phyloP scores from a whole-genome alignment of 2,888 invertebrate genomes.

The Anoplius nigerrimus region DNA sequence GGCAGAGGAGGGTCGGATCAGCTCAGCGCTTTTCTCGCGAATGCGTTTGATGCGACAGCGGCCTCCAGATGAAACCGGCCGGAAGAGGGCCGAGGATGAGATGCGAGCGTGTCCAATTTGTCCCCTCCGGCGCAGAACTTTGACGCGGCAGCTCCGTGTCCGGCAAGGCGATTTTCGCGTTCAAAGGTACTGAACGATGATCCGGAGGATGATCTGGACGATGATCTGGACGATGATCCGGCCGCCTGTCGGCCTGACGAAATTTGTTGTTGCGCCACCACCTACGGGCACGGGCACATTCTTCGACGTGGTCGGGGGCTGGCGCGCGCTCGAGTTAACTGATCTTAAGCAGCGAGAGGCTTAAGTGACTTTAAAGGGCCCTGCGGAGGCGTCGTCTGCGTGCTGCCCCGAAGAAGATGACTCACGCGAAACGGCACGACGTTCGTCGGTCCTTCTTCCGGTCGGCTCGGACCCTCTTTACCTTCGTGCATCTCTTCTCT shows the following conservation, averaged over 20 bases:
- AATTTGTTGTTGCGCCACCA: neutral
- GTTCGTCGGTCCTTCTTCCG: constrained; percentile 11
- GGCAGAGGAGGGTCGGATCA: too few species aligned
- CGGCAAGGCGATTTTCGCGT: too few species aligned
- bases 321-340: constrained; percentile 24
- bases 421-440: constrained; percentile 18
- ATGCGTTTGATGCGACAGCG: too few species aligned
- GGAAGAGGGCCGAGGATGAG: too few species aligned
- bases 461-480: constrained; percentile 2
- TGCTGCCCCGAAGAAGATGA: constrained; percentile 13
- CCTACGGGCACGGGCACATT: constrained; percentile 11
- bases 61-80: too few species aligned
- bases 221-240: too few species aligned
- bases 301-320: constrained; percentile 37
- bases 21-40: too few species aligned
- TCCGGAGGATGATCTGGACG: too few species aligned
- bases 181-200: too few species aligned
- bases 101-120: too few species aligned
- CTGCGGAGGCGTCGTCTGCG: constrained; percentile 43
- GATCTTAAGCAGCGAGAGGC: constrained; percentile 26
- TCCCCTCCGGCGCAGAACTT: too few species aligned
- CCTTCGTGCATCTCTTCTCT: neutral
- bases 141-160: too few species aligned
- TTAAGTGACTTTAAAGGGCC: constrained; percentile 36
- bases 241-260: neutral